phyloP scores from a whole-genome alignment of 2,113 vertebrate species.

The Psophia crepitans region DNA sequence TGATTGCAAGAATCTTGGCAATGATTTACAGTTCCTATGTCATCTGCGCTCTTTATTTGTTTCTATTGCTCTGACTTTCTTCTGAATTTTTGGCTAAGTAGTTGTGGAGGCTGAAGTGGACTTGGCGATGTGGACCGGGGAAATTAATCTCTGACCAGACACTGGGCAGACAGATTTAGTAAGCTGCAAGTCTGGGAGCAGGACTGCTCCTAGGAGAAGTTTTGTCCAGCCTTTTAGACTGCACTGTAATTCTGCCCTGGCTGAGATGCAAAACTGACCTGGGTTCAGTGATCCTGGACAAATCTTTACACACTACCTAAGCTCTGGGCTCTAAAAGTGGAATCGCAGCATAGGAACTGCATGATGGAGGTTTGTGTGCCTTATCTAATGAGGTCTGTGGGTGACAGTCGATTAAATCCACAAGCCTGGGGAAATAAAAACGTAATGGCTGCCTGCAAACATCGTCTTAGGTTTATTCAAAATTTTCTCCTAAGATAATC shows the following conservation, averaged over 20 bases:
- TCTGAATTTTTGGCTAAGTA: background rate
- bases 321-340: background rate
- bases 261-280: fast-evolving
- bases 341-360: fast-evolving
- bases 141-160: background rate
- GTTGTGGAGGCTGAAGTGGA: background rate
- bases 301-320: background rate
- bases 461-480: background rate
- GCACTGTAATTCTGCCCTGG: background rate
- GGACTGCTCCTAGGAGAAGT: background rate
- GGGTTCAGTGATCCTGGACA: background rate
- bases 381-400: background rate
- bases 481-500: slow-evolving; percentile 3
- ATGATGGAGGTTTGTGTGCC: background rate
- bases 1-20: background rate
- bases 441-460: background rate
- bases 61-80: background rate
- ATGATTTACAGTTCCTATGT: background rate
- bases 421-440: slow-evolving; percentile 47
- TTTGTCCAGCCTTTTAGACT: background rate
- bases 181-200: background rate
- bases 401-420: background rate
- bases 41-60: background rate
- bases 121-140: background rate
- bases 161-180: background rate